Conservation (phyloP, 2,888 invertebrate species). For the Pycnomerus fuliginosus region DNA sequence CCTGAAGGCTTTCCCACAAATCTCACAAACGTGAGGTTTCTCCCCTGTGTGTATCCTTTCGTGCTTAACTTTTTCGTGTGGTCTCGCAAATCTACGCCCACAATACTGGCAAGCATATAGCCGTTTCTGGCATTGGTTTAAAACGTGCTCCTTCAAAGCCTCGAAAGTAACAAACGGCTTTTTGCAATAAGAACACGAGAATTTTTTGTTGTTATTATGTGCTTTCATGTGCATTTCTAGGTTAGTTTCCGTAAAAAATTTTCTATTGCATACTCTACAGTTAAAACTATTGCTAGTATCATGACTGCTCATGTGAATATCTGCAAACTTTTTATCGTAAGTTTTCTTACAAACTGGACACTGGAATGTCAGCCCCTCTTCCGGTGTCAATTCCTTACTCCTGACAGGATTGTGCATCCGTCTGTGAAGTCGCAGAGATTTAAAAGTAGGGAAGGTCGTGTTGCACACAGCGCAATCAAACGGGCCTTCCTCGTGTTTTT, state of each 20-base stretch:
- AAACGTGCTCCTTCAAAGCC: conserved; percentile 44
- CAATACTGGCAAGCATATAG: conserved; percentile 74
- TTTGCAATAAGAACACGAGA: conserved; percentile 49
- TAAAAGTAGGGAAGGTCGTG: conserved; percentile 66
- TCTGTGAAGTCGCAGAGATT: conserved; percentile 67
- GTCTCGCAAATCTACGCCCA: conserved; percentile 67
- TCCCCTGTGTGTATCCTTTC: conserved; percentile 81
- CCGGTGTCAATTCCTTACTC: conserved; percentile 48
- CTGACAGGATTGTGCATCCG: conserved; percentile 73
- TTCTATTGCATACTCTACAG: conserved; percentile 71
- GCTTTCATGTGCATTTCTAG: conserved; percentile 74
- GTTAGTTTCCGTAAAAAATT: conserved; percentile 65
- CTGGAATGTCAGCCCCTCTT: conserved; percentile 50
- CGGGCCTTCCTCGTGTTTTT: conserved; percentile 39
- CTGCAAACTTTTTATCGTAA: conserved; percentile 55
- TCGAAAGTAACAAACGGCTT: conserved; percentile 46
- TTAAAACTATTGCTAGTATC: conserved; percentile 57
- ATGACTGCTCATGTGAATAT: conserved; percentile 70
- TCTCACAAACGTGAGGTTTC: conserved; percentile 76
- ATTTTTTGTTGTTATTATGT: conserved; percentile 60
- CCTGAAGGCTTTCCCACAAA: conserved; percentile 78
- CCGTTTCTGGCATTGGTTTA: conserved; percentile 46
- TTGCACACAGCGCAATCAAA: conserved; percentile 66
- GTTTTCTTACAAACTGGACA: conserved; percentile 57
- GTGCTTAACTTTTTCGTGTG: conserved; percentile 81